Evolutionary conservation across 1,140 invertebrate genomes (phyloP).

Genomic region (Drosophila burlai): DNA sequence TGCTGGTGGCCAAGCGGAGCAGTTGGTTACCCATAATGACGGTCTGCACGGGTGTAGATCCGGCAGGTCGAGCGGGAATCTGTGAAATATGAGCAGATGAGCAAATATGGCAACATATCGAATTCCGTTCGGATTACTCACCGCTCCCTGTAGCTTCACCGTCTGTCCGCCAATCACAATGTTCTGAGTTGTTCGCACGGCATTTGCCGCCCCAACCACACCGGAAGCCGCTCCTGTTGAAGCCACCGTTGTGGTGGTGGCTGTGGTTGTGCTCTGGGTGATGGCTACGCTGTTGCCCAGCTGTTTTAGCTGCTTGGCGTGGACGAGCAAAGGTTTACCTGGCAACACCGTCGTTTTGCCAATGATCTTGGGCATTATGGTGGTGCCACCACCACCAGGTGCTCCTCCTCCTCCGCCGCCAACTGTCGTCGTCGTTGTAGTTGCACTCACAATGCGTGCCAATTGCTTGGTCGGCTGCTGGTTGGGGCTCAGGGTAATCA

Average conservation of each 20-base stretch:
- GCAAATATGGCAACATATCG: neutral
- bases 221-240: neutral
- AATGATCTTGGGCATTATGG: slow-evolving; percentile 63
- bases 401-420: neutral
- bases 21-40: slow-evolving; percentile 86
- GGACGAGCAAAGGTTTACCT: slow-evolving; percentile 86
- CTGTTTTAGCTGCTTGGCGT: slow-evolving; percentile 62
- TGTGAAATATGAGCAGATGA: neutral
- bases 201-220: neutral
- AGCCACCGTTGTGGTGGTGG: slow-evolving; percentile 26
- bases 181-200: slow-evolving; percentile 57
- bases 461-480: slow-evolving; percentile 46
- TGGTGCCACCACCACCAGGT: neutral
- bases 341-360: slow-evolving; percentile 73
- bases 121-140: slow-evolving; percentile 25
- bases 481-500: slow-evolving; percentile 56
- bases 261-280: slow-evolving; percentile 17
- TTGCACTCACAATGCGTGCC: slow-evolving; percentile 81
- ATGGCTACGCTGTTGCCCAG: slow-evolving; percentile 43
- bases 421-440: slow-evolving; percentile 4
- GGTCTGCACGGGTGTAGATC: slow-evolving; percentile 62
- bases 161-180: slow-evolving; percentile 85
- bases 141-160: slow-evolving; percentile 75
- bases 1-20: slow-evolving; percentile 66
- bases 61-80: slow-evolving; percentile 46